These are phyloP conservation scores for Scylla paramamosain DNA, from an alignment of 1,140 invertebrate genomes.

Conservation along the genomic window DNA sequence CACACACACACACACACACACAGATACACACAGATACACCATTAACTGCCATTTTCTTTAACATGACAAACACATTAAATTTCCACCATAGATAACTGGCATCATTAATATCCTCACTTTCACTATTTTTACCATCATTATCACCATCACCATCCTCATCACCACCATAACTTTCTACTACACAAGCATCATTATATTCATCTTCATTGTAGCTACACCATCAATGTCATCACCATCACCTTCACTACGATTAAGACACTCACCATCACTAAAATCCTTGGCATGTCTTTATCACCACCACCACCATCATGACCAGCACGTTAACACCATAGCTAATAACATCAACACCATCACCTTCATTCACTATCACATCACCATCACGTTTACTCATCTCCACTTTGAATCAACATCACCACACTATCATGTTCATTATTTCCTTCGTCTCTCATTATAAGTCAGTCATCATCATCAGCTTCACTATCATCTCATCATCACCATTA, in stretches of 20 bases:
- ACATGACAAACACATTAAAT: background rate
- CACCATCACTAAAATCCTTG: background rate
- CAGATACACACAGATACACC: background rate
- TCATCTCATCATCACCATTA: no score
- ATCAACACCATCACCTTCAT: no score
- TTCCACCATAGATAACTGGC: background rate
- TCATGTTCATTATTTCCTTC: no score
- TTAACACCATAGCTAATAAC: no score
- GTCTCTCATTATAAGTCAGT: no score
- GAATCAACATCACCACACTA: no score
- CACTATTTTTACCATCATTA: background rate
- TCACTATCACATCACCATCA: no score
- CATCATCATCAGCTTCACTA: no score
- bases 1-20: background rate
- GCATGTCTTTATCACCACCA: background rate
- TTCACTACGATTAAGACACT: background rate
- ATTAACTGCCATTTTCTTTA: background rate
- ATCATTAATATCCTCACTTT: background rate
- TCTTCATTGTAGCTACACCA: background rate
- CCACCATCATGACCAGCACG: no score
- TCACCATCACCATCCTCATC: background rate
- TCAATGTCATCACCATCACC: background rate
- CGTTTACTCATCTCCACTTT: background rate
- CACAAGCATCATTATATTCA: background rate
- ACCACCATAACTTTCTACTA: background rate